Evolutionary conservation across 2,888 invertebrate species (phyloP).

Genomic region (Dorcus hopei): DNA sequence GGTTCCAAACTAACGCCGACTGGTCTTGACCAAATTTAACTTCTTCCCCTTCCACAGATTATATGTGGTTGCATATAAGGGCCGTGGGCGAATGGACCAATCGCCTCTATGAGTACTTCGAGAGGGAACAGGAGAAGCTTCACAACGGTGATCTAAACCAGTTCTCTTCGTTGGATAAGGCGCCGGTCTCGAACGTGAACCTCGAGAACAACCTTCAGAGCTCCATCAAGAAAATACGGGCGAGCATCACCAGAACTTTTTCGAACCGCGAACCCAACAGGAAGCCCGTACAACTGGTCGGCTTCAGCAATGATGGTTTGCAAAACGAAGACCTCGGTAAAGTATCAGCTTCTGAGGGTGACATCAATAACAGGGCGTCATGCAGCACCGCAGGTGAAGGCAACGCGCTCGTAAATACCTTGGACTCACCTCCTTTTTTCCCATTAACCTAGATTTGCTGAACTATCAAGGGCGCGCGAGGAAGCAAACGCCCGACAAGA

Average conservation of each 20-base stretch:
- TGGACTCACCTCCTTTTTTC: too few relatives aligned
- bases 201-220: conserved; percentile 38
- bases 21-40: neutral
- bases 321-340: conserved; percentile 35
- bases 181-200: conserved; percentile 29
- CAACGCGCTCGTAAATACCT: too few relatives aligned
- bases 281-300: conserved; percentile 42
- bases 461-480: conserved; percentile 28
- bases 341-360: conserved; percentile 31
- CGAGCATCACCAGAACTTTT: conserved; percentile 53
- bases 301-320: conserved; percentile 44
- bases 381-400: conserved; percentile 29
- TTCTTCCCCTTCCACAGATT: conserved; percentile 55
- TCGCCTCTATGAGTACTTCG: conserved; percentile 80
- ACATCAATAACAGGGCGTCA: conserved; percentile 33
- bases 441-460: neutral
- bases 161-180: conserved; percentile 25
- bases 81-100: conserved; percentile 95
- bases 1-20: conserved; percentile 50
- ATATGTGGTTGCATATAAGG: conserved; percentile 90
- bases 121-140: conserved; percentile 68
- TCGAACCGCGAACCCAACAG: conserved; percentile 49
- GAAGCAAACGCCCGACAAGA: conserved; percentile 51
- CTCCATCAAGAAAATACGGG: conserved; percentile 44
- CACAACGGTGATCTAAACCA: conserved; percentile 63